Evolutionary conservation across 2,797 vertebrate genomes (phyloP).

Genomic region (Macropus fuliginosus): DNA sequence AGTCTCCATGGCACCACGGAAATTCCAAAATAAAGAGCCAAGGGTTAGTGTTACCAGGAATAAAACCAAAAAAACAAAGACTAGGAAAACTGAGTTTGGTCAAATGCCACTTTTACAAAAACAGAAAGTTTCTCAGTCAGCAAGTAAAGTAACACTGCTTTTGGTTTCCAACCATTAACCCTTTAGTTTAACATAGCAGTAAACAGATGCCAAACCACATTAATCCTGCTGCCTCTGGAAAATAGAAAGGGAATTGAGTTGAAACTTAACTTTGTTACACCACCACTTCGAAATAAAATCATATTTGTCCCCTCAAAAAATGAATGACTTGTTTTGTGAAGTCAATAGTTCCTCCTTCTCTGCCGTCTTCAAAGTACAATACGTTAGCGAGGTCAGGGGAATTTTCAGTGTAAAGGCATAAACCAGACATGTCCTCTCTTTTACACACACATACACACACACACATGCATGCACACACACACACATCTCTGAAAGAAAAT

Average conservation of each 20-base stretch:
- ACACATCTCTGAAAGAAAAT: neutral
- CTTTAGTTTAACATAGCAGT: neutral
- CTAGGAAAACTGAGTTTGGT: neutral
- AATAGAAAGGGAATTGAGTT: neutral
- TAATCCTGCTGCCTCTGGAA: neutral
- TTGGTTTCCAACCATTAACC: slow-evolving; percentile 41
- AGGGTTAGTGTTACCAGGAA: neutral
- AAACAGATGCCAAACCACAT: slow-evolving; percentile 23
- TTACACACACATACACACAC: neutral
- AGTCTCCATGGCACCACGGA: neutral
- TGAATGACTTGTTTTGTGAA: slow-evolving; percentile 17
- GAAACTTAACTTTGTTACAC: slow-evolving; percentile 20
- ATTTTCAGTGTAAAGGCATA: slow-evolving; percentile 30
- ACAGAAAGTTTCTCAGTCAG: slow-evolving; percentile 16
- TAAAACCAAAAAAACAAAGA: slow-evolving; percentile 22
- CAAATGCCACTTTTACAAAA: slow-evolving; percentile 20
- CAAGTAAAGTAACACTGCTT: neutral
- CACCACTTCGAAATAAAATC: slow-evolving; percentile 26
- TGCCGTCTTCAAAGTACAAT: slow-evolving; percentile 16
- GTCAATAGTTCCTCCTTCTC: slow-evolving; percentile 8
- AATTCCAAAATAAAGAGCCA: slow-evolving; percentile 10
- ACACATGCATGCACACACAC: neutral
- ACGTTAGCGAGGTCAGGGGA: slow-evolving; percentile 8
- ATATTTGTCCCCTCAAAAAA: neutral
- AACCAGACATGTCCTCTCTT: neutral